A percentile compares a stretch with the other conserved stretches of the same genome.
phyloP scores from a whole-genome alignment of 1,140 invertebrate species.

The Drosophila subpulchrella region DNA sequence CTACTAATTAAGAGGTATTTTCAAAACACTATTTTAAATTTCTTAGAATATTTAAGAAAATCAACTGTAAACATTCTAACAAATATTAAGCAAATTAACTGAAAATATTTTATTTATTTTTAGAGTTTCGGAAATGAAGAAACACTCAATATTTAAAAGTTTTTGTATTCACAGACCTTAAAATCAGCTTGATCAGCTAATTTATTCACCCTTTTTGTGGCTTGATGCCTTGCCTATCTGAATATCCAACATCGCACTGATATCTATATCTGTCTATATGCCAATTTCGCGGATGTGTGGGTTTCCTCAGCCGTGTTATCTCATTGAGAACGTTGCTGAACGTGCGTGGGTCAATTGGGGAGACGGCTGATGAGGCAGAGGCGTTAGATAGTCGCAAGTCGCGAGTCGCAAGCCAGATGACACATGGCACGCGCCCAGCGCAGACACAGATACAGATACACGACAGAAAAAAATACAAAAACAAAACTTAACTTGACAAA shows the following conservation, averaged over 20 bases:
- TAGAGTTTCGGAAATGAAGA: neutral
- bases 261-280: slow-evolving; percentile 69
- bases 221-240: slow-evolving; percentile 14
- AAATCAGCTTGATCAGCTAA: neutral
- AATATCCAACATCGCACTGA: slow-evolving; percentile 31
- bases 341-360: slow-evolving; percentile 73
- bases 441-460: slow-evolving; percentile 42
- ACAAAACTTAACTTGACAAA: slow-evolving; percentile 30
- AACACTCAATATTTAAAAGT: neutral
- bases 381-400: slow-evolving; percentile 79
- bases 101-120: neutral
- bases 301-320: slow-evolving; percentile 70
- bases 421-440: slow-evolving; percentile 79
- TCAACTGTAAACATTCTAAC: no score
- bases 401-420: slow-evolving; percentile 67
- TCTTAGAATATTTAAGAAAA: no score
- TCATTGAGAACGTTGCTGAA: slow-evolving; percentile 65
- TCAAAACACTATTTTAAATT: no score
- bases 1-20: neutral
- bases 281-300: slow-evolving; percentile 65
- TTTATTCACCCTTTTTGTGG: slow-evolving; percentile 4
- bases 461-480: slow-evolving; percentile 7
- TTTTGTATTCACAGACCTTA: neutral
- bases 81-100: no score
- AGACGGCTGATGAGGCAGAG: slow-evolving; percentile 75